A percentile compares a stretch with the other conserved stretches of the same genome.
These are phyloP conservation scores for Alexandromys fortis DNA, from an alignment of 2,113 vertebrate species.

Conservation along the genomic window DNA sequence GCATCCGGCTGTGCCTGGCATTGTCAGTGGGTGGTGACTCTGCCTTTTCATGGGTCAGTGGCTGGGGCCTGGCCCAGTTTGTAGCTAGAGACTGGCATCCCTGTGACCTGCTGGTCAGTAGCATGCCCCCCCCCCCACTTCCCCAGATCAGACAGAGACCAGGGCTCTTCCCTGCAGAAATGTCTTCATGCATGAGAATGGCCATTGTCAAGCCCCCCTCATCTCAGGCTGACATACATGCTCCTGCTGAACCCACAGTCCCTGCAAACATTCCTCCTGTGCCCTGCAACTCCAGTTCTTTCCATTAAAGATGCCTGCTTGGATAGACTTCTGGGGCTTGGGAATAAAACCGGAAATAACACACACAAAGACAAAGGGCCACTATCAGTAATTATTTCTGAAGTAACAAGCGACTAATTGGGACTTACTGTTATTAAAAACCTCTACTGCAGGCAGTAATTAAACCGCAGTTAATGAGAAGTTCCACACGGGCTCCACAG, in stretches of 20 bases:
- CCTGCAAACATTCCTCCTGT: neutral
- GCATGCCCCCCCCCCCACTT: neutral
- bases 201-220: neutral
- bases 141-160: neutral
- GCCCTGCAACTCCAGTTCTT: neutral
- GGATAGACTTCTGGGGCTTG: slow-evolving; percentile 34
- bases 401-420: slow-evolving; percentile 76
- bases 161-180: neutral
- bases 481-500: slow-evolving; percentile 11
- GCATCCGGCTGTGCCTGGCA: neutral
- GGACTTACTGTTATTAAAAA: slow-evolving; percentile 75
- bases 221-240: neutral
- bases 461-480: slow-evolving; percentile 54
- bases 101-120: neutral
- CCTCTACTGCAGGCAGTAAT: slow-evolving; percentile 59
- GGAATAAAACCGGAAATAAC: slow-evolving; percentile 52
- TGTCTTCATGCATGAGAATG: neutral
- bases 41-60: neutral
- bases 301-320: neutral
- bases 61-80: neutral
- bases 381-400: slow-evolving; percentile 71
- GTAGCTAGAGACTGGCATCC: neutral
- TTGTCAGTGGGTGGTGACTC: neutral
- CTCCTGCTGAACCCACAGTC: neutral
- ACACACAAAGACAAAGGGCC: slow-evolving; percentile 63